Conservation (phyloP, 1,140 invertebrate genomes). For the Bombus cullumanus region DNA sequence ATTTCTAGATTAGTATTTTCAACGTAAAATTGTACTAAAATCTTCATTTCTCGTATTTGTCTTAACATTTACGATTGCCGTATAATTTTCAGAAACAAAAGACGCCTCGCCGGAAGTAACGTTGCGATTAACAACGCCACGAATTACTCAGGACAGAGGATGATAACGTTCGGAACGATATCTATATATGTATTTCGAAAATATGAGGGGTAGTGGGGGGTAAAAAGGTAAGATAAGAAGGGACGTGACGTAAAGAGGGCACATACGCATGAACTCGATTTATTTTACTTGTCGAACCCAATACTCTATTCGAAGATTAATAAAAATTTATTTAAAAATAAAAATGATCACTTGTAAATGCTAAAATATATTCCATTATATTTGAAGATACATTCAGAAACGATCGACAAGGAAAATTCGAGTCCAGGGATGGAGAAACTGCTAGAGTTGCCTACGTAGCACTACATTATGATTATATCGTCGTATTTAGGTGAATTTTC, state of each 20-base stretch:
- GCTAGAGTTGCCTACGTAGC: slow-evolving; percentile 76
- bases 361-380: not conserved
- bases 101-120: slow-evolving; percentile 65
- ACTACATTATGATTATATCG: slow-evolving; percentile 74
- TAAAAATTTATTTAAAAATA: too few relatives aligned
- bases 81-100: slow-evolving; percentile 31
- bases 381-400: not conserved
- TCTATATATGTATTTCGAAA: slow-evolving; percentile 75
- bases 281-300: slow-evolving; percentile 17
- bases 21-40: not conserved
- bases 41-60: too few relatives aligned
- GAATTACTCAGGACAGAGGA: slow-evolving; percentile 70
- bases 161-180: slow-evolving; percentile 75
- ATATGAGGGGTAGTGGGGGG: slow-evolving; percentile 67
- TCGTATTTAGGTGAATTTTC: slow-evolving; percentile 56
- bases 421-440: slow-evolving; percentile 68
- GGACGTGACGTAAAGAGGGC: slow-evolving; percentile 60
- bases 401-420: slow-evolving; percentile 59
- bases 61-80: too few relatives aligned
- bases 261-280: slow-evolving; percentile 73
- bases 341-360: not conserved
- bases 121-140: slow-evolving; percentile 74
- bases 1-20: not conserved
- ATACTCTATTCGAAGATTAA: not conserved
- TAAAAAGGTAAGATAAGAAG: slow-evolving; percentile 52